Conservation (phyloP, 1,140 invertebrate species). For the Heliconius hewitsoni region DNA sequence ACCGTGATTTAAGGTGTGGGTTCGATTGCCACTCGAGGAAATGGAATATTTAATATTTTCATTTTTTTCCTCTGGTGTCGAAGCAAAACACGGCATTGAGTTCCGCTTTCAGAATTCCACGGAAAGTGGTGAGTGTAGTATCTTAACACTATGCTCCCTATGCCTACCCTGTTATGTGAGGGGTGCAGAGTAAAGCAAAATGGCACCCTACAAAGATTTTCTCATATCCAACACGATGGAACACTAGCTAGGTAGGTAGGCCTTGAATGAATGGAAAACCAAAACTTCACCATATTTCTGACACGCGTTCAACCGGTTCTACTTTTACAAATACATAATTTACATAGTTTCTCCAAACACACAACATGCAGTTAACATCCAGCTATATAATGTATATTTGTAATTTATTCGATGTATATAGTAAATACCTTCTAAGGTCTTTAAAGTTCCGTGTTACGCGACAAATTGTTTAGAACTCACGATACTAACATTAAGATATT, state of each 20-base stretch:
- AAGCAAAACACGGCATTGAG: too few species aligned
- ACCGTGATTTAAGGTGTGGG: too few species aligned
- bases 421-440: background rate
- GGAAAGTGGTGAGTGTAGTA: too few species aligned
- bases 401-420: conserved; percentile 16
- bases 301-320: conserved; percentile 22
- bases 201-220: background rate
- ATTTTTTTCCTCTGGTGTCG: too few species aligned
- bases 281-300: conserved; percentile 10
- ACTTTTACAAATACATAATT: conserved; percentile 18
- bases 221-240: background rate
- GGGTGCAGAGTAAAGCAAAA: too few species aligned
- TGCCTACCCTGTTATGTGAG: too few species aligned
- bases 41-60: too few species aligned
- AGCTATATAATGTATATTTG: background rate
- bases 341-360: conserved; percentile 12
- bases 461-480: background rate
- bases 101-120: too few species aligned
- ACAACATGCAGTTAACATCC: conserved; percentile 13
- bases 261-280: background rate
- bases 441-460: conserved; percentile 5
- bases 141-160: too few species aligned
- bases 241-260: background rate
- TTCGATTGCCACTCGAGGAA: too few species aligned
- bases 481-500: background rate